Evolutionary conservation across 2,113 vertebrate species (phyloP), one percentile per base, ranked within the genome.

Genomic region (Coptodon rendalli): DNA sequence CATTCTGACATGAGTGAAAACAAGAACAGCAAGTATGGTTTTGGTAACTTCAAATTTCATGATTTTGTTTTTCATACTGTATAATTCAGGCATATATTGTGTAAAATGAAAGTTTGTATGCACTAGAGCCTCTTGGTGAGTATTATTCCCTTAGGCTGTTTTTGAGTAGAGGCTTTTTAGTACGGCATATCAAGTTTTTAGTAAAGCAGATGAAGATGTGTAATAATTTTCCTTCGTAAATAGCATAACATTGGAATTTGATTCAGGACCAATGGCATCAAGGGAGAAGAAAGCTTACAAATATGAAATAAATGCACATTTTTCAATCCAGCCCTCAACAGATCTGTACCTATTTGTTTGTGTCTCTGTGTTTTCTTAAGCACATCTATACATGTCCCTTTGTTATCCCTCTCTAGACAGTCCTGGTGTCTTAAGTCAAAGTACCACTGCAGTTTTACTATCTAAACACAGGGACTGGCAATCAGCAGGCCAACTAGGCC

Each of bases 401-500:
- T 86, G 61, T 11, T 76, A 89, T 89, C 63, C 34, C 36, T 81
- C 78, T 87, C 71, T 63, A 82, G 82, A 86, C 84, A 85, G 76
- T 76, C 76, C 79, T 84, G 80, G 86, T 93, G 90, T 95, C 93
- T 96, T 96, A 95, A 96, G 94, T 95, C 90, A 90, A 93, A 94
- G 94, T 89, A 94, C 93, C 89, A 57, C 91, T 91, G 90, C 56
- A 91, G 92, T 96, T 95, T 93, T 95, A 95, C 96, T 94, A 94
- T 95, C 94, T 96, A 95, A 97, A 96, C 94, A 92, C 92, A 89
- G 91, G 89, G 89, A 90, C 83, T 93, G 87, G 92, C 88, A 93
- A 96, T 95, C 95, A 94, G 90, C 36, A 16, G 82, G 83, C 94
- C 94, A 95, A 96, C 91, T 94, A 94, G 95, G 94, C 94, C 94